Conservation (phyloP, 2,888 invertebrate species). For the Lasius fuliginosus region DNA sequence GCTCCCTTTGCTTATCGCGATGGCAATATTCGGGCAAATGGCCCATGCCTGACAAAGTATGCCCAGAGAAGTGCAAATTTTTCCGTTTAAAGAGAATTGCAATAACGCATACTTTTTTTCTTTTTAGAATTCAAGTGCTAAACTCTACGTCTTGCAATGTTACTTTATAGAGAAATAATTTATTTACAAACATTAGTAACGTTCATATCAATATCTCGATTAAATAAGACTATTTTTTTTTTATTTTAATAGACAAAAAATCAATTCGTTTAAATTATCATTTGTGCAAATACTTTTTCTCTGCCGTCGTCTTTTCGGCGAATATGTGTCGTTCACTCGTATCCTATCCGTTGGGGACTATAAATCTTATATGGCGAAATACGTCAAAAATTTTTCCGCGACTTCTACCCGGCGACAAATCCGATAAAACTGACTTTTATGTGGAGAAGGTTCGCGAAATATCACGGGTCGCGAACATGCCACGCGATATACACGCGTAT, state of each 20-base stretch:
- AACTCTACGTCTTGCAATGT: background rate
- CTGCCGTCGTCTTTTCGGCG: background rate
- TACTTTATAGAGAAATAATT: background rate
- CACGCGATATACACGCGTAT: constrained; percentile 9
- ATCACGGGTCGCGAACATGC: background rate
- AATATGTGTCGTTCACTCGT: background rate
- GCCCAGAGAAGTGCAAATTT: background rate
- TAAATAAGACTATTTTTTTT: background rate
- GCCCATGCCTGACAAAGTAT: constrained; percentile 18
- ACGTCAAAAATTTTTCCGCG: constrained; percentile 44
- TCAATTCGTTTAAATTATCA: background rate
- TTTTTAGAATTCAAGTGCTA: background rate
- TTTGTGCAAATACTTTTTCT: constrained; percentile 3
- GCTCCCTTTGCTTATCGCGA: constrained; percentile 29
- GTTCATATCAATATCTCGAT: background rate
- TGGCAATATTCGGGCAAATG: constrained; percentile 40
- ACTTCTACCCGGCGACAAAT: constrained; percentile 46
- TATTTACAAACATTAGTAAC: background rate
- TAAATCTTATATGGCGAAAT: constrained; percentile 23
- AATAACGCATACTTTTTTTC: background rate
- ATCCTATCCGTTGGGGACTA: background rate
- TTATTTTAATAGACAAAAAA: background rate
- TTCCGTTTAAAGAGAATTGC: background rate
- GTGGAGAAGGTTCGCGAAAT: constrained; percentile 11
- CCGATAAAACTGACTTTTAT: constrained; percentile 57